phyloP scores from a whole-genome alignment of 1,140 invertebrate genomes.

The Drosophila parabipectinata region DNA sequence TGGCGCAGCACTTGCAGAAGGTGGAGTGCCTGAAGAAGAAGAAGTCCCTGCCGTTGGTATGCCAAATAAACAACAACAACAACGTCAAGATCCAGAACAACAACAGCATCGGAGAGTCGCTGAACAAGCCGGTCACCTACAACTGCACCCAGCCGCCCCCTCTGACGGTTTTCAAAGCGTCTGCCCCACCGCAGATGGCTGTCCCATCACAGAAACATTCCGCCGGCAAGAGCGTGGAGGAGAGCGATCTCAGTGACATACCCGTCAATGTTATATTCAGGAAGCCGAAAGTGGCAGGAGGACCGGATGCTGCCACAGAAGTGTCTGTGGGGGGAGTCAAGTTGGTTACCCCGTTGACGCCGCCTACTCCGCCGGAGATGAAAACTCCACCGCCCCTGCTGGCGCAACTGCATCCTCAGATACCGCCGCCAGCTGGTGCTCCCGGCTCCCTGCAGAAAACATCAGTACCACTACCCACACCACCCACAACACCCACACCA shows the following conservation, averaged over 20 bases:
- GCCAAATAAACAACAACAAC: constrained; percentile 56
- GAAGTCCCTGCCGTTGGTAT: constrained; percentile 63
- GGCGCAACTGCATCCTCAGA: constrained; percentile 22
- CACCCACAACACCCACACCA: not conserved
- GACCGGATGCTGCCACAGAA: constrained; percentile 1
- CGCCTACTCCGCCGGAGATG: constrained; percentile 47
- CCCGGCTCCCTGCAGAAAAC: constrained; percentile 1
- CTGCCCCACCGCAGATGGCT: constrained; percentile 5
- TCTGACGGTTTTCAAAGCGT: constrained; percentile 59
- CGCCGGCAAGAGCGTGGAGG: constrained; percentile 49
- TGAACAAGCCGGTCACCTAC: constrained; percentile 44
- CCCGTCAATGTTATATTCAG: constrained; percentile 82
- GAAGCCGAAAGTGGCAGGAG: constrained; percentile 40
- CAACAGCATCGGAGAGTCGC: constrained; percentile 36
- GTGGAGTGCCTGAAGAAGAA: constrained; percentile 74
- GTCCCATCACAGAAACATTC: constrained; percentile 71
- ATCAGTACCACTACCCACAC: not conserved
- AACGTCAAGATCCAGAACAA: constrained; percentile 35
- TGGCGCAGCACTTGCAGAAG: constrained; percentile 79
- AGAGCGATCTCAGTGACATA: constrained; percentile 79
- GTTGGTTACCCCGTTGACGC: constrained; percentile 55
- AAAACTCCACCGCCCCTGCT: constrained; percentile 29
- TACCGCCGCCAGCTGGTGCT: constrained; percentile 6
- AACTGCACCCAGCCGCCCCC: constrained; percentile 67
- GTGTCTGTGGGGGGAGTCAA: constrained; percentile 29